These are phyloP conservation scores for Cyclargus thomasi DNA, from an alignment of 1,140 invertebrate species.

Conservation along the genomic window DNA sequence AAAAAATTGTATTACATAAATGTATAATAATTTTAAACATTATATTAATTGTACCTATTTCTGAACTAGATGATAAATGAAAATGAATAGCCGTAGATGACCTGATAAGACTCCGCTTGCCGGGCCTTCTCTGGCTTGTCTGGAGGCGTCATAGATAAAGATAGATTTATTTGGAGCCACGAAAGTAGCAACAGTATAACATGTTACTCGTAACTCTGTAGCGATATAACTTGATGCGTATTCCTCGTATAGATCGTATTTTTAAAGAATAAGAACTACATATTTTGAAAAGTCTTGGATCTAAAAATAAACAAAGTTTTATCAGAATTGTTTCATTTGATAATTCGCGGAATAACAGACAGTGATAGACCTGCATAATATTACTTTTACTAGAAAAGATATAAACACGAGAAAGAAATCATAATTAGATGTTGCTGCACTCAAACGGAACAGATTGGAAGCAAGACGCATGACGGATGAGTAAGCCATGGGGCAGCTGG, in stretches of 20 bases:
- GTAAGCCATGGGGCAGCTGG: constrained; percentile 30
- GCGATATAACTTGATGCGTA: neutral
- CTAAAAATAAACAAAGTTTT: too few species aligned
- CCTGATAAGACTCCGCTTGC: neutral
- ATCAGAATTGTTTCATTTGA: too few species aligned
- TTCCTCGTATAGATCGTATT: neutral
- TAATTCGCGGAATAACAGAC: neutral
- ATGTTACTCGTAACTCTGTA: too few species aligned
- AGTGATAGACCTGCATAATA: neutral
- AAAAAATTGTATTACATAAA: neutral
- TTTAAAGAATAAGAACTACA: neutral
- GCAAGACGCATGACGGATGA: constrained; percentile 25
- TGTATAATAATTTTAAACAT: neutral
- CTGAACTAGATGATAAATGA: neutral
- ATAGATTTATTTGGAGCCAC: neutral
- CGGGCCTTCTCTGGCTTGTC: neutral
- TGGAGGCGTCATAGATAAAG: neutral
- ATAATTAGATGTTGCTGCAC: constrained; percentile 8
- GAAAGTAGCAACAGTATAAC: neutral
- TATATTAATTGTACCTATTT: neutral
- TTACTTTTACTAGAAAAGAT: neutral
- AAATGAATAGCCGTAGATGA: neutral
- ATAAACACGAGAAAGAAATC: constrained; percentile 5
- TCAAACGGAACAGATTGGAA: constrained; percentile 25
- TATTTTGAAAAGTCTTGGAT: neutral